Conservation (phyloP, 1,140 invertebrate species). For the Pseudomyrmex gracilis region DNA sequence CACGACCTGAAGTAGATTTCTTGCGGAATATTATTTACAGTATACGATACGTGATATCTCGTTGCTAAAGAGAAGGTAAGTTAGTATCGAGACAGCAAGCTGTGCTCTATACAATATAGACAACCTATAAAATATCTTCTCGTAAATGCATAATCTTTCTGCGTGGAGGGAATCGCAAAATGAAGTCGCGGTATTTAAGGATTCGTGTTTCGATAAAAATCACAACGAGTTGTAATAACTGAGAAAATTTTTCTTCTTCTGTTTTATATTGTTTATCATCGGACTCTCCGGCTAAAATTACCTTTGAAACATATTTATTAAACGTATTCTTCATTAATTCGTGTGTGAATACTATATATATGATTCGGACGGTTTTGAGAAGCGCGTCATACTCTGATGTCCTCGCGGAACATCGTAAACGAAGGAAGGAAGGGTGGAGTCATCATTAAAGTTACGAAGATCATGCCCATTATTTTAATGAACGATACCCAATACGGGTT, state of each 20-base stretch:
- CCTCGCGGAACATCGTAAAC: conserved; percentile 47
- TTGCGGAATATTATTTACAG: conserved; percentile 28
- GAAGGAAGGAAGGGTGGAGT: conserved; percentile 52
- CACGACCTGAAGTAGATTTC: conserved; percentile 25
- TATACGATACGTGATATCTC: neutral
- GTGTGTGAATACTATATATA: conserved; percentile 28
- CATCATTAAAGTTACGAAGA: conserved; percentile 51
- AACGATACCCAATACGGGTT: conserved; percentile 39
- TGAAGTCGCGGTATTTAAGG: neutral
- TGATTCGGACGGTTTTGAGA: conserved; percentile 29
- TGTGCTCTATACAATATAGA: neutral
- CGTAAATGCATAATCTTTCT: conserved; percentile 8
- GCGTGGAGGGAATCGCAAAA: conserved; percentile 4
- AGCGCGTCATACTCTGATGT: conserved; percentile 21
- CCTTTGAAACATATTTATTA: conserved; percentile 6
- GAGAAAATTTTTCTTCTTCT: conserved; percentile 1
- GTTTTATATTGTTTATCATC: neutral
- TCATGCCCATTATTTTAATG: conserved; percentile 63
- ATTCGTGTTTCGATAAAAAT: conserved; percentile 1
- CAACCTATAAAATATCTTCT: neutral
- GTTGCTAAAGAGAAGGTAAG: neutral
- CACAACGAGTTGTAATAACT: neutral
- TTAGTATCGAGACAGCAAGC: neutral
- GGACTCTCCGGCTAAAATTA: neutral
- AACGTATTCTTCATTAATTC: conserved; percentile 54